Evolutionary conservation across 2,797 vertebrate species (phyloP).

Genomic region (Danio aesculapii): DNA sequence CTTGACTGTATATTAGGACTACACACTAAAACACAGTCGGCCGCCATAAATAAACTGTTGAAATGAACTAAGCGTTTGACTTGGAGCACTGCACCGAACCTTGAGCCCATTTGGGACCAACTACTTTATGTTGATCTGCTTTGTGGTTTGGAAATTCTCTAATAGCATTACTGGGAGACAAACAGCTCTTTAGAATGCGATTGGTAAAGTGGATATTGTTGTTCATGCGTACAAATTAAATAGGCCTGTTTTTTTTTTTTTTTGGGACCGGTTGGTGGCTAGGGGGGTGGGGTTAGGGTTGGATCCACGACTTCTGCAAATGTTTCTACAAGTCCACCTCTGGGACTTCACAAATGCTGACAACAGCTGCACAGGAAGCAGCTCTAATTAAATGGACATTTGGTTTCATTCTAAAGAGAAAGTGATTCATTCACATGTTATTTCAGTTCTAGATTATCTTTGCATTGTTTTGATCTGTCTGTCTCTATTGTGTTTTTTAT

Average conservation of each 20-base stretch:
- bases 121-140: slow-evolving; percentile 14
- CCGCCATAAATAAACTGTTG: neutral
- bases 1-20: neutral
- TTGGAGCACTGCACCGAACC: slow-evolving; percentile 6
- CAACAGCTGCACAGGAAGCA: neutral
- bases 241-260: too few species aligned
- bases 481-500: too few species aligned
- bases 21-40: neutral
- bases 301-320: slow-evolving; percentile 13
- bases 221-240: neutral
- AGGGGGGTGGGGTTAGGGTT: too few species aligned
- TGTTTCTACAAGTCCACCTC: neutral
- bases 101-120: slow-evolving; percentile 4
- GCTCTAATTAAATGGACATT: neutral
- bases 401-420: slow-evolving; percentile 2
- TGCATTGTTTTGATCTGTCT: neutral
- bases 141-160: slow-evolving; percentile 24
- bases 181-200: slow-evolving; percentile 20
- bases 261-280: too few species aligned
- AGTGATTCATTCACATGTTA: neutral
- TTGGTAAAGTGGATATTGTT: slow-evolving; percentile 1
- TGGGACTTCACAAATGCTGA: neutral
- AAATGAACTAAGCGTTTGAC: slow-evolving; percentile 19
- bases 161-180: slow-evolving; percentile 23
- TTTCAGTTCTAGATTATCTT: neutral